These are phyloP conservation scores for Drosophila fungiperda DNA, from an alignment of 2,888 invertebrate genomes.

Conservation along the genomic window DNA sequence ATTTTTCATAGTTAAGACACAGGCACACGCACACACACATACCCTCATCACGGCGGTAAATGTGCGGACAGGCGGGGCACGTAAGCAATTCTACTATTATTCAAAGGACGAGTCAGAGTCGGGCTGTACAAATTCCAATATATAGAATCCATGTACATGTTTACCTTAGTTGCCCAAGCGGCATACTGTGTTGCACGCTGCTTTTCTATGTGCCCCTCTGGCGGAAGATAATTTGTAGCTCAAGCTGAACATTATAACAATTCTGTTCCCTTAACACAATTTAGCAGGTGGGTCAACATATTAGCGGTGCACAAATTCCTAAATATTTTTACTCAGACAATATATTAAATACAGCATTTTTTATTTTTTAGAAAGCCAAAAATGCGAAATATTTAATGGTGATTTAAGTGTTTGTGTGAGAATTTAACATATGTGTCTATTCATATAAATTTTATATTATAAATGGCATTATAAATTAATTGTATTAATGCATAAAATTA, in stretches of 20 bases:
- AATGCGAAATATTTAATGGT: neutral
- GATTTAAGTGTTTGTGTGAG: neutral
- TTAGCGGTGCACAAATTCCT: neutral
- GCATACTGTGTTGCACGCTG: constrained; percentile 13
- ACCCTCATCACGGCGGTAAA: neutral
- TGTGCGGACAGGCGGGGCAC: constrained; percentile 1
- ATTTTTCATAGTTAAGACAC: constrained; percentile 62
- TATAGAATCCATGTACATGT: constrained; percentile 8
- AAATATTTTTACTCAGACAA: neutral
- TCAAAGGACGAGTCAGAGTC: constrained; percentile 27
- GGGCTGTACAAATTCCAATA: neutral
- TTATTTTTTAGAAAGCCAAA: neutral
- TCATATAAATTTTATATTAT: neutral
- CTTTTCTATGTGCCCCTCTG: constrained; percentile 1
- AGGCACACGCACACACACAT: neutral
- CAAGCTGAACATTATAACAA: constrained; percentile 14
- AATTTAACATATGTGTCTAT: neutral
- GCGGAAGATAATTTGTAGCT: constrained; percentile 23
- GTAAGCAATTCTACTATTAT: constrained; percentile 31
- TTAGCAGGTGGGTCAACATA: neutral
- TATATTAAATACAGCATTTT: neutral
- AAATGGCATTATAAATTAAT: neutral
- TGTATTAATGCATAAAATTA: neutral
- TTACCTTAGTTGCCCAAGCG: neutral
- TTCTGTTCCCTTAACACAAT: constrained; percentile 7